Evolutionary conservation across 1,140 invertebrate genomes (phyloP), one percentile per base, ranked within the genome.

Genomic region (Philopotamus ludificatus): DNA sequence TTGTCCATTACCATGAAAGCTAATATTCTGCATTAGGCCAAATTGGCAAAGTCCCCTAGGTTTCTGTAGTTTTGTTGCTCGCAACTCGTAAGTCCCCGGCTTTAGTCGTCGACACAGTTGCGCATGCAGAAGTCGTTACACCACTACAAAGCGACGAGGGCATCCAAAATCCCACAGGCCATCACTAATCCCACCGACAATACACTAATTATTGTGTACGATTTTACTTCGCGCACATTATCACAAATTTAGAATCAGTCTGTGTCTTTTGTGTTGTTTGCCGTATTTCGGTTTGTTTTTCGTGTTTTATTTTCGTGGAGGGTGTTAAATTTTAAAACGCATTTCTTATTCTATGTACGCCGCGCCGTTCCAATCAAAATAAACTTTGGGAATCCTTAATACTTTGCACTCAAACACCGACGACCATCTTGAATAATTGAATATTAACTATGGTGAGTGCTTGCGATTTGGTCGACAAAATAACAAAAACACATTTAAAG

Each of bases 381-480:
- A n/a, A n/a, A n/a, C n/a, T n/a, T n/a, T n/a, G n/a, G n/a, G n/a
- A n/a, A n/a, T n/a, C n/a, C 28, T 34, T 34, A 34, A 34, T 34
- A 12, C 28, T 7, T 34, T 34, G 3, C 53, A 3, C 3, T 18
- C n/a, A 25, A 12, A 28, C 34, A 28, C 8, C 53, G 25, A 26
- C 22, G 53, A 18, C 53, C 53, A 57, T 57, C 53, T 57, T 57
- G 53, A 57, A 57, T 57, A 57, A 57, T 57, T 57, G 53, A 57
- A 57, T 57, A 15, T 34, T 4, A 34, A 34, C 28, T 7, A 34
- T 34, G 12, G 28, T n/a, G n/a, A n/a, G n/a, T n/a, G n/a, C n/a
- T n/a, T n/a, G n/a, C n/a, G n/a, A n/a, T n/a, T n/a, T n/a, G n/a
- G n/a, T n/a, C n/a, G n/a, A n/a, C n/a, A n/a, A n/a, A n/a, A n/a